Percentiles rank a stretch among this genome's conserved stretches.
These are phyloP conservation scores for Podarcis cretensis DNA, from an alignment of 2,113 vertebrate species.

Conservation along the genomic window DNA sequence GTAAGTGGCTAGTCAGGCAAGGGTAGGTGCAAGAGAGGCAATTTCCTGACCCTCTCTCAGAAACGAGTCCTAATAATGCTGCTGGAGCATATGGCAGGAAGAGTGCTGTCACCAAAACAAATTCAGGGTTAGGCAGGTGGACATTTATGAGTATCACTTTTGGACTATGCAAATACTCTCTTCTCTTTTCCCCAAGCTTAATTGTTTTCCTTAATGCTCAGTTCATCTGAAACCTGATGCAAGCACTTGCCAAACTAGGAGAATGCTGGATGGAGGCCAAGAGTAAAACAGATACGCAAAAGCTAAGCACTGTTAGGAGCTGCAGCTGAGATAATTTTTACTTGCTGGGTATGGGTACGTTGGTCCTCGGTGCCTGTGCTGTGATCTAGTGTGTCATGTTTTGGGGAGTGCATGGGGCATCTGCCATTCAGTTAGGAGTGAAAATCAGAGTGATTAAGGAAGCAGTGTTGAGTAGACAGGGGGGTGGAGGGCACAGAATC, in stretches of 20 bases:
- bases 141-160: constrained; percentile 33
- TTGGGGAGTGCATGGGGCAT: neutral
- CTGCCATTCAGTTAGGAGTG: rapidly evolving
- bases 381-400: neutral
- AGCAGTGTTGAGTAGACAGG: neutral
- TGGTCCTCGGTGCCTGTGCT: neutral
- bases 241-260: neutral
- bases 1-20: constrained; percentile 52
- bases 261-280: neutral
- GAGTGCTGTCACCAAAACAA: constrained; percentile 45
- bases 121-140: constrained; percentile 36
- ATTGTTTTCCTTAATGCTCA: constrained; percentile 21
- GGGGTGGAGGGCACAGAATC: neutral
- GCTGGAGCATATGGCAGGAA: constrained; percentile 51
- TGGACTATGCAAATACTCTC: neutral
- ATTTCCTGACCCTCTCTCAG: constrained; percentile 53
- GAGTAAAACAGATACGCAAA: neutral
- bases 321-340: neutral
- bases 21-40: constrained; percentile 28
- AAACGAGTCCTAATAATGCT: constrained; percentile 45
- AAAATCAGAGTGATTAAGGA: neutral
- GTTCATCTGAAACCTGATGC: constrained; percentile 2
- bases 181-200: constrained; percentile 8
- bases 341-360: neutral
- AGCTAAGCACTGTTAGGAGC: neutral